Base-by-base conservation (phyloP, 2,888 invertebrate genomes). In the Plagodis pulveraria region DNA sequence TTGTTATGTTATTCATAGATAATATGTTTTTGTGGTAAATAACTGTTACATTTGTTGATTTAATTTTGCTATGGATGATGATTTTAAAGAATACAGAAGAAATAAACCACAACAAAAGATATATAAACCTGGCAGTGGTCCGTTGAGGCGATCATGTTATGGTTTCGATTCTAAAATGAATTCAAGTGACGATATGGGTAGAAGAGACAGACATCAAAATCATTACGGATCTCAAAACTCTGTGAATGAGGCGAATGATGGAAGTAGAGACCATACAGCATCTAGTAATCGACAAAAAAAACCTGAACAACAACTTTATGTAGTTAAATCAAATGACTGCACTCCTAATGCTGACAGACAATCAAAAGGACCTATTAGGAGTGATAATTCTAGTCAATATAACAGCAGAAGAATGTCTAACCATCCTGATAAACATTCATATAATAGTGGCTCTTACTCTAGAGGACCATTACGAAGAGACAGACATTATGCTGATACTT, bases 111-210 rank as follows among this genome's bases (percentile, higher is more conserved):
- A 94, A 78, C 94, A 95, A 87, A 94, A 94, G 86, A 90, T 96
- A 66, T 96, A 96, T 77, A 95, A 94, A 82, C 96, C 96, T 80
- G 96, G 96, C 72, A 96, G 96, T 92, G 96, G 96, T 67, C 95
- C 95, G 67, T 87, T 96, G 68, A 93, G 95, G 78, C 95, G 96
- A 85, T 94, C 95, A 67, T 94, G 94, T 73, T 93, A 93, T 85
- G 92, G 91, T 79, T 82, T 90, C 62, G 95, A 95, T 69, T 93
- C 78, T 64, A 91, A 94, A 82, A 93, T 93, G 81, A 94, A 95
- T 68, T 74, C 81, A 57, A 85, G 84, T 65, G 84, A 86, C 67
- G 85, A 87, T 63, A 85, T 81, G 68, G 73, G 74, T 64, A 73
- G 78, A 50, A 84, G 80, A 74, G 77, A 74, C 61, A 80, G 83